Percentiles rank a stretch among this genome's conserved stretches.
Evolutionary conservation across 1,140 invertebrate genomes (phyloP).

Genomic region (Marisa cornuarietis): DNA sequence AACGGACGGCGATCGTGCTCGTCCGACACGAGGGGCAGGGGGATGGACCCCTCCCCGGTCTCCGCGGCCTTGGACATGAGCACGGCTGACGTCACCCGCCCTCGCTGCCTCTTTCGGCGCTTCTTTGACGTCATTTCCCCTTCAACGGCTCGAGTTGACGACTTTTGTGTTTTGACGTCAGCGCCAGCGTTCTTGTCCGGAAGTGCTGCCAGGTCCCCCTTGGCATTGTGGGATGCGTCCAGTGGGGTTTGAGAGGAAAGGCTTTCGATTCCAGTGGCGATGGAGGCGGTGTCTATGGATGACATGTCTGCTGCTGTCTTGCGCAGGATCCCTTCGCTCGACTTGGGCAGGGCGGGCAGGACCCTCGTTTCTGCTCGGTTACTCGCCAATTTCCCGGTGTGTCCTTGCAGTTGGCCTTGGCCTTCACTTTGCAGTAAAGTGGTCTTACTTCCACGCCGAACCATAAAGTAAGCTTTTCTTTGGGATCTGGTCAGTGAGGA

Average conservation of each 20-base stretch:
- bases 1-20: conserved; percentile 50
- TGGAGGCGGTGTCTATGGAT: conserved; percentile 28
- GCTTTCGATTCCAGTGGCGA: conserved; percentile 10
- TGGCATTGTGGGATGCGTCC: neutral
- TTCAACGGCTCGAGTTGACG: neutral
- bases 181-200: neutral
- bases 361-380: neutral
- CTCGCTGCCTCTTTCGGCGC: conserved; percentile 21
- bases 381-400: neutral
- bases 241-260: neutral
- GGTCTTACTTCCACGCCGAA: conserved; percentile 17
- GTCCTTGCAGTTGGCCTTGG: no score
- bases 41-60: conserved; percentile 43
- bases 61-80: conserved; percentile 44
- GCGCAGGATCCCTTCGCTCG: no score
- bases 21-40: conserved; percentile 46
- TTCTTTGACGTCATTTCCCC: conserved; percentile 19
- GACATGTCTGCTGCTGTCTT: neutral
- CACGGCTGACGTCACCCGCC: conserved; percentile 33
- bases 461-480: conserved; percentile 17
- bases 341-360: neutral
- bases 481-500: conserved; percentile 19
- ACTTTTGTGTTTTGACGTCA: neutral
- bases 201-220: neutral
- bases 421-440: neutral